Evolutionary conservation across 2,888 invertebrate genomes (phyloP).

Genomic region (Spialia ferax): DNA sequence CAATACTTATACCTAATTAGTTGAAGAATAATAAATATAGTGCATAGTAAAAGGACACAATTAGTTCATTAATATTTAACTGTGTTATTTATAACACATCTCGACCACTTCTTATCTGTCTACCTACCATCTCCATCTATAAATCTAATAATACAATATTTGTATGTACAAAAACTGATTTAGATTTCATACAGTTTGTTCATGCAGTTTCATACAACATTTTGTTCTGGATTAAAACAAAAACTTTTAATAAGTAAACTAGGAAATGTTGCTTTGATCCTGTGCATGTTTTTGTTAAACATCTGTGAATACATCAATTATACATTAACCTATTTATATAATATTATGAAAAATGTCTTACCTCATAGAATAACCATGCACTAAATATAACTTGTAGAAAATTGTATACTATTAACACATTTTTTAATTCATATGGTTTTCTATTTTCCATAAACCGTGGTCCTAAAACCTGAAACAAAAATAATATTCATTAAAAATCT

Average conservation of each 20-base stretch:
- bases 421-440: conserved; percentile 94
- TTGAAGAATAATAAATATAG: no score
- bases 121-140: no score
- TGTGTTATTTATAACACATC: no score
- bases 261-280: neutral
- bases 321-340: conserved; percentile 53
- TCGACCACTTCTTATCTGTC: no score
- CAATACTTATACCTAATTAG: no score
- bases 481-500: conserved; percentile 25
- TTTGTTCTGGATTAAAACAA: neutral
- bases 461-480: conserved; percentile 89
- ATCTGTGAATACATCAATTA: neutral
- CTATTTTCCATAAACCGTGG: conserved; percentile 97
- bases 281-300: neutral
- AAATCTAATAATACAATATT: no score
- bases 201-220: no score
- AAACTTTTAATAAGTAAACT: neutral
- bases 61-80: no score
- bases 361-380: conserved; percentile 96
- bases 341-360: conserved; percentile 72
- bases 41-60: no score
- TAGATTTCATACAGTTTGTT: no score
- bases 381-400: conserved; percentile 96
- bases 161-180: no score
- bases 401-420: conserved; percentile 93